Base-by-base conservation (phyloP, 2,888 invertebrate genomes). In the Brassicogethes aeneus region DNA sequence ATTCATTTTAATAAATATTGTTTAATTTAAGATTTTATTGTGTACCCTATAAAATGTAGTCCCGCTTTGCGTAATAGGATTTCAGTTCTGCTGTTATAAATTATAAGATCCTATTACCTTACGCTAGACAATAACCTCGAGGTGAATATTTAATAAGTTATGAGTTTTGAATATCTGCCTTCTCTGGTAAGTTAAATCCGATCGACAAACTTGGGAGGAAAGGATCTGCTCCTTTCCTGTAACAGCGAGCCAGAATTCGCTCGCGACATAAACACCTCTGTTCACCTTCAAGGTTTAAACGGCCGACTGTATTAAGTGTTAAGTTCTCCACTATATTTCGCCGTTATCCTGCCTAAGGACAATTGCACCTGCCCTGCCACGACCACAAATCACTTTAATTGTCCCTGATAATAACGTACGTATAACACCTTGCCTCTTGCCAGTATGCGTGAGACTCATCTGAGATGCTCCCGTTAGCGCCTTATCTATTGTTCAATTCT, bases 351-450 rank as follows among this genome's bases (percentile, higher is more conserved):
- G 45, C 47, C 51, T 44, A 51, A 53, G 50, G 52, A 59, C 57
- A 59, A 60, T 59, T 51, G 56, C 59, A 62, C 60, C 57, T 59
- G 60, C 52, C 53, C 32, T 10, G 32, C 32, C 13, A 5, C 8
- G 40, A 47, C 53, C 59, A 60, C 60, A 61, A 61, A 61, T 61
- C 60, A 61, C 56, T 52, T 59, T 61, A 61, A 61, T 60, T 60
- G 48, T 56, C 41, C 36, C 51, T 53, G 60, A 58, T 59, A 59
- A 53, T 57, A 55, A 52, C 52, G 46, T 45, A 48, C 46, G 43
- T 44, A 49, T 23, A 23, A 10, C 10, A n/a, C n/a, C n/a, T n/a
- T n/a, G n/a, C n/a, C n/a, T n/a, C n/a, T n/a, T n/a, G n/a, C n/a
- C n/a, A 10, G 23, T 23, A 23, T 23, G 23, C 23, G 23, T 23